A percentile compares a stretch with the other conserved stretches of the same genome.
Conservation (phyloP, 2,797 vertebrate genomes). For the Bufotes viridis region DNA sequence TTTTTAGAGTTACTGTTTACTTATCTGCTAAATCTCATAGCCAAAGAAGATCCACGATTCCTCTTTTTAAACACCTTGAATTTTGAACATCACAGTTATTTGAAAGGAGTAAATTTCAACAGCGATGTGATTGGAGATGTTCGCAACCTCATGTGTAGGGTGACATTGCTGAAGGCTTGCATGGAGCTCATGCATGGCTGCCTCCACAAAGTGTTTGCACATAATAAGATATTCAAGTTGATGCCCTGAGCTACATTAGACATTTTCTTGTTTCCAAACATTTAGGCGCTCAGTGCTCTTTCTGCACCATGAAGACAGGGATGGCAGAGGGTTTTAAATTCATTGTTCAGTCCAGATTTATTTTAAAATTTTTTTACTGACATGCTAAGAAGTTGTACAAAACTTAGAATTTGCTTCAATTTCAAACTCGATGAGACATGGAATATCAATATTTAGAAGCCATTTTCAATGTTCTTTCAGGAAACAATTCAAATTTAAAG, state of each 20-base stretch:
- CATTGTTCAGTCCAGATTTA: neutral
- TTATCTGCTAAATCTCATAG: too few species aligned
- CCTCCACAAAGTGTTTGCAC: neutral
- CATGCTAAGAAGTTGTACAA: neutral
- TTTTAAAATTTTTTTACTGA: too few species aligned
- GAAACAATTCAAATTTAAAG: neutral
- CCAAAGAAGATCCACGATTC: too few species aligned
- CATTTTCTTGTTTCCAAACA: conserved; percentile 26
- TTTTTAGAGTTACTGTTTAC: too few species aligned
- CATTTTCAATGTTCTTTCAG: neutral
- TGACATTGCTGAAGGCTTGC: neutral
- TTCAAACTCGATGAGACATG: neutral
- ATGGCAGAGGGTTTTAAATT: neutral
- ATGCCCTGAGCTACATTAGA: conserved; percentile 20
- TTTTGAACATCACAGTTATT: neutral
- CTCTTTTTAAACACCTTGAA: neutral
- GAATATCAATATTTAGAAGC: neutral
- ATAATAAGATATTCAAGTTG: conserved; percentile 16
- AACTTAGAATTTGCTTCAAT: neutral
- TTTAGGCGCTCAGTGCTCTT: neutral
- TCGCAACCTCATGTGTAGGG: neutral
- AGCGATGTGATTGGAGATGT: neutral
- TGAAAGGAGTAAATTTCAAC: conserved; percentile 1
- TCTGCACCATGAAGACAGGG: neutral
- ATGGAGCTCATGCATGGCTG: conserved; percentile 3